Percentiles rank a stretch among this genome's conserved stretches.
Evolutionary conservation across 1,140 invertebrate genomes (phyloP).

Genomic region (Formica exsecta): DNA sequence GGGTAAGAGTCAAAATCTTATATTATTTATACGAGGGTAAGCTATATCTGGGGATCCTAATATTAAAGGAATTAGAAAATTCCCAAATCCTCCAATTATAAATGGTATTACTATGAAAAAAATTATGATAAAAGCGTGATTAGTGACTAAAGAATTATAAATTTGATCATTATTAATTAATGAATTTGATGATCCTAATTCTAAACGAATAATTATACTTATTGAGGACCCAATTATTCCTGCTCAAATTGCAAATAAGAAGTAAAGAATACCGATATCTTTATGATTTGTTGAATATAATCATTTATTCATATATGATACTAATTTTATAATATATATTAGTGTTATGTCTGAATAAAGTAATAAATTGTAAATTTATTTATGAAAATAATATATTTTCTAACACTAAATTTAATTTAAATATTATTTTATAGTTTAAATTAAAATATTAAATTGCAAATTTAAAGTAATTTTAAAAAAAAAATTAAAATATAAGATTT

Average conservation of each 20-base stretch:
- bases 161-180: constrained; percentile 81
- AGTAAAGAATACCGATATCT: constrained; percentile 32
- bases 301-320: constrained; percentile 30
- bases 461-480: no score
- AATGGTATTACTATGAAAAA: constrained; percentile 70
- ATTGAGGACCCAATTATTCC: neutral
- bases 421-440: neutral
- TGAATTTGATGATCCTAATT: neutral
- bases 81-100: constrained; percentile 84
- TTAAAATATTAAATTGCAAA: no score
- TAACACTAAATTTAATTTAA: no score
- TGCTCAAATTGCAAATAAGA: constrained; percentile 27
- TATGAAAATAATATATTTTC: neutral
- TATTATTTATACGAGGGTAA: constrained; percentile 88
- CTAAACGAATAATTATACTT: constrained; percentile 41
- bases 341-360: no score
- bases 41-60: constrained; percentile 88
- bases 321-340: no score
- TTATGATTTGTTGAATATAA: neutral
- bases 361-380: neutral
- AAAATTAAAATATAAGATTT: no score
- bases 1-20: constrained; percentile 87
- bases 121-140: constrained; percentile 71
- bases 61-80: constrained; percentile 88
- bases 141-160: constrained; percentile 85